Evolutionary conservation across 2,797 vertebrate genomes (phyloP), one percentile per base, ranked within the genome.

Genomic region (Gadopsis bispinosus): DNA sequence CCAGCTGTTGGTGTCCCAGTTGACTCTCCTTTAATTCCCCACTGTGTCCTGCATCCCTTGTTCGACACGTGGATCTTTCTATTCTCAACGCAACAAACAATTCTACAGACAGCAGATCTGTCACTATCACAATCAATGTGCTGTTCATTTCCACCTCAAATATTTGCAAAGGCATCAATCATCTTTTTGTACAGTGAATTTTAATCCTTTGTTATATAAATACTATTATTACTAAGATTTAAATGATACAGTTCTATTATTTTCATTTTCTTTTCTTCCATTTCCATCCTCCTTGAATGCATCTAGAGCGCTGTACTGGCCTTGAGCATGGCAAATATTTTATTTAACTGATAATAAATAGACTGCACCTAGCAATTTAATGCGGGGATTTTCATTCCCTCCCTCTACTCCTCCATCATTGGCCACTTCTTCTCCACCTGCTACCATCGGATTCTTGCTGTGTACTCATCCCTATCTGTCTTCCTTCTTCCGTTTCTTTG

Each of bases 1-100:
- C 79, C 77, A 72, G 70, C 68, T 84, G 82, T 43, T 66, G 26
- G 51, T 69, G 68, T 72, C 73, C 83, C 73, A 26, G 61, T 70
- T 65, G 54, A 65, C 77, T 80, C 62, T 76, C 53, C 29, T 75
- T 64, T 84, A 80, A 76, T 86, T 69, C 61, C 37, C 45, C 8
- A 26, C 35, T 56, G 58, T 69, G 55, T 78, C 39, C 43, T 61
- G 13, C 26, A 65, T 63, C 62, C 20, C 55, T 76, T 79, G 45
- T 82, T 79, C 74, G 73, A 73, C 53, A 63, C 22, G 5, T 66
- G 35, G 31, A 58, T 69, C 56, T 66, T 66, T 75, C 31, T 29
- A 1, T 64, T 63, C 11, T 60, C 22, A 37, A 17, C 20, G 17
- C 47, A 58, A 33, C 63, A 73, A 63, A 51, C 65, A 20, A 13